phyloP scores from a whole-genome alignment of 2,797 vertebrate genomes.

The Mus caroli region DNA sequence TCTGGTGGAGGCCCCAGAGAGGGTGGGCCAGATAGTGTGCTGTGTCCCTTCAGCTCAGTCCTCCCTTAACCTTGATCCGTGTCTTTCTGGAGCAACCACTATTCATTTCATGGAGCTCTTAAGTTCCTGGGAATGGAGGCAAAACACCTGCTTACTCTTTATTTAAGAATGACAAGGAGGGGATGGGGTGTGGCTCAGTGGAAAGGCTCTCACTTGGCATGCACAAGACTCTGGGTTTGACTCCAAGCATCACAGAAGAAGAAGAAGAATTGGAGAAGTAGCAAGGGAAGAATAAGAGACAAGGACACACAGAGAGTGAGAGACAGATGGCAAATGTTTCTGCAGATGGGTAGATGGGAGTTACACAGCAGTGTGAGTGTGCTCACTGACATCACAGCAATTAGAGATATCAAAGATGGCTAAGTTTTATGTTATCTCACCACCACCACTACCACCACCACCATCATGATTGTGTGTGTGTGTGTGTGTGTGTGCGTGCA shows the following conservation, averaged over 20 bases:
- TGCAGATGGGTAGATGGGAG: no score
- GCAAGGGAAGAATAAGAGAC: background rate
- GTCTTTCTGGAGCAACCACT: background rate
- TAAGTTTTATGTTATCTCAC: no score
- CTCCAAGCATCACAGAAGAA: background rate
- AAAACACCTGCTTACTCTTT: background rate
- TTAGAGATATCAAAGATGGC: background rate
- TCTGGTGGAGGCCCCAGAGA: background rate
- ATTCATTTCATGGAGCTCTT: background rate
- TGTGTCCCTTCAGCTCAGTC: background rate
- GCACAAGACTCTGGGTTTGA: background rate
- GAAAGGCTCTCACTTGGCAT: background rate
- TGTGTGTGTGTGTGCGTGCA: background rate
- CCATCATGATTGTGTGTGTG: background rate
- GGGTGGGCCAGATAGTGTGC: background rate
- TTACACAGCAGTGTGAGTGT: no score
- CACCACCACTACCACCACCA: background rate
- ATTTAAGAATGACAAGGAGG: background rate
- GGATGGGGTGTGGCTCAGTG: background rate
- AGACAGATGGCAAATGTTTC: background rate
- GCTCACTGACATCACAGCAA: background rate
- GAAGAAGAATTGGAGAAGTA: background rate
- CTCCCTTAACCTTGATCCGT: background rate
- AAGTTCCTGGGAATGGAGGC: accelerated
- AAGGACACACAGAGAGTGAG: background rate